These are phyloP conservation scores for Cladorhizidae sp. DNA, from an alignment of 37 sponge, comb jelly and placozoan genomes.

Conservation along the genomic window DNA sequence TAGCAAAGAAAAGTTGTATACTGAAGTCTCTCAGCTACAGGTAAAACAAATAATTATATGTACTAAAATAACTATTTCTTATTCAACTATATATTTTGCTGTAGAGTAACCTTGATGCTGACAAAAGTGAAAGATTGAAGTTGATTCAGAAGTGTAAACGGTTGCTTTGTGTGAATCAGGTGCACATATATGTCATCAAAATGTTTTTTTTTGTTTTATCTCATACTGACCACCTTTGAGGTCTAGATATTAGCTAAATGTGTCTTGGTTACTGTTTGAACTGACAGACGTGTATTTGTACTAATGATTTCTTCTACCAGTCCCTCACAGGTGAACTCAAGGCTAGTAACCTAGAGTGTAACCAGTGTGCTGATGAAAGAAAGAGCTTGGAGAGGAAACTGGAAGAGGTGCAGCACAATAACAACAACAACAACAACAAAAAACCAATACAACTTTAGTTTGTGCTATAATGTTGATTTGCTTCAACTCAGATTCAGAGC, in stretches of 20 bases:
- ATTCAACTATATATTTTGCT: not conserved
- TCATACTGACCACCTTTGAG: no score
- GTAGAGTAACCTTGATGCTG: conserved; percentile 9
- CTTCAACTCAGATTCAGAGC: no score
- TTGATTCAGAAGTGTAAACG: not conserved
- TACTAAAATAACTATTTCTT: no score
- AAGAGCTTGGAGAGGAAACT: not conserved
- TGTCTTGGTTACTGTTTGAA: no score
- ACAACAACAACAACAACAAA: not conserved
- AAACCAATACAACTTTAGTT: no score
- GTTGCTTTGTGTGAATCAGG: conserved; percentile 5
- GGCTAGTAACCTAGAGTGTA: no score
- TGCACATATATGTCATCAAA: not conserved
- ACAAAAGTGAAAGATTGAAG: conserved; percentile 2
- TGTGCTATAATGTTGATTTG: no score
- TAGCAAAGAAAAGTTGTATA: not conserved
- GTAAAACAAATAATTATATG: not conserved
- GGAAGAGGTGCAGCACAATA: not conserved
- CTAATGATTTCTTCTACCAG: no score
- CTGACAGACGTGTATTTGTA: no score
- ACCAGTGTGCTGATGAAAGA: not conserved
- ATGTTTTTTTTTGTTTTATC: no score
- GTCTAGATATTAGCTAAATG: no score
- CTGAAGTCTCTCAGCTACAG: conserved; percentile 9
- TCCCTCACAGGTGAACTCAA: no score